Base-by-base conservation (phyloP, 2,113 vertebrate genomes). In the Pterocles orientalis region DNA sequence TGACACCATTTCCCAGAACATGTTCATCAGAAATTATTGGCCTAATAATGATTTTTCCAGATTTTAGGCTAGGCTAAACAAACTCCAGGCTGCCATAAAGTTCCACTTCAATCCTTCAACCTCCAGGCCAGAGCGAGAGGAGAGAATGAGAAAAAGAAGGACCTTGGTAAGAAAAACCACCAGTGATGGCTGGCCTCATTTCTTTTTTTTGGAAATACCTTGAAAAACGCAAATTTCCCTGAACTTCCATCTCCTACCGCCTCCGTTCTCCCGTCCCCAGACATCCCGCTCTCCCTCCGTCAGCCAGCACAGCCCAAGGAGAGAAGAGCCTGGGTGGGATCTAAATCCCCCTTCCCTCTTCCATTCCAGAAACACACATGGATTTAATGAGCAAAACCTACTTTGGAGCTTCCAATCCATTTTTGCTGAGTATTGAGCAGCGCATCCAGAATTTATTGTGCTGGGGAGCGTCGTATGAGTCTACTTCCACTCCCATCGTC, bases 1-100 rank as follows among this genome's bases (percentile, higher is more conserved):
- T 84, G 90, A 92, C 76, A 53, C 86, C 69, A 23, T 61, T 94
- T 91, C 82, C 90, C 85, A 77, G 45, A 70, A 84, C 47, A 14
- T 5, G 28, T 43, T 92, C 54, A 84, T 88, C 92, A 90, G 79
- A 94, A 94, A 72, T 94, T 93, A 92, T 76, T 75, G 47, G 88
- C 14, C 88, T 87, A 60, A 92, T 66, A 83, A 95, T 79, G 73
- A 89, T 85, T 91, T 92, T 93, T 69, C 43, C 66, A 54, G 90
- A 54, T 57, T 17, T 21, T 10, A 8, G 65, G 41, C 47, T 6
- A 68, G 56, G 83, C 50, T 65, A 81, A 92, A 83, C 31, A 80
- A 93, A 69, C n/a, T 82, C 68, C 66, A 23, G 81, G 48, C 48
- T 61, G 73, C 50, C 54, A 16, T 39, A 36, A 70, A 69, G 77